Base-by-base conservation (phyloP, 2,797 vertebrate species). In the Poecilia velifera region DNA sequence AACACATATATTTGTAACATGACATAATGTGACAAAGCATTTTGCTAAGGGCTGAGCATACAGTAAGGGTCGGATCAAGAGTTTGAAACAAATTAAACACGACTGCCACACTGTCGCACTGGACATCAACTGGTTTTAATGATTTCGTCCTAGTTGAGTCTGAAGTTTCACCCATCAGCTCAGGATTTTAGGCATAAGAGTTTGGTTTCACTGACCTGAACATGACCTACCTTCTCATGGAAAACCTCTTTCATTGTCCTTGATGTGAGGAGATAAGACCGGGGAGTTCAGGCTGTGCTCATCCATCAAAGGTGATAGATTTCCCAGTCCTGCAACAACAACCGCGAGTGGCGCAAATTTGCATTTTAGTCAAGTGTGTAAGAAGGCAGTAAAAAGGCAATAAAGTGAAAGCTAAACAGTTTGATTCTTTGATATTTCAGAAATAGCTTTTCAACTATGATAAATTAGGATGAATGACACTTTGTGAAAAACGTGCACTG, bases 181-280 rank as follows among this genome's bases (percentile, higher is more conserved):
- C 18, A 53, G 82, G 84, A 76, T 39, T 83, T 81, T 68, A 73
- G 76, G 13, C n/a, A 79, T 76, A 22, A 81, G 82, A 76, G 66
- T 90, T 84, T 86, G 81, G 84, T 91, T 91, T 88, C 88, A 80
- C 71, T n/a, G 46, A 82, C 45, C 57, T 73, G 77, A 87, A 84
- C 36, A 57, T 80, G 80, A 82, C 66, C 78, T 79, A 82, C 76
- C 88, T 85, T 82, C 80, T 88, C 81, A 64, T 74, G 72, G 83
- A 74, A 78, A 76, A 76, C 79, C 85, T 79, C 31, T 62, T 77
- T 80, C 74, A 86, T 73, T 87, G 76, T 81, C 82, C 90, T 84
- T 86, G 86, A 86, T 82, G 55, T 71, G 77, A 82, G 49, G 46
- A 77, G 80, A 88, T 82, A 25, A 72, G 83, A 78, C 64, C 76